Conservation (phyloP, 2,797 vertebrate species). For the Crenuchus spilurus region DNA sequence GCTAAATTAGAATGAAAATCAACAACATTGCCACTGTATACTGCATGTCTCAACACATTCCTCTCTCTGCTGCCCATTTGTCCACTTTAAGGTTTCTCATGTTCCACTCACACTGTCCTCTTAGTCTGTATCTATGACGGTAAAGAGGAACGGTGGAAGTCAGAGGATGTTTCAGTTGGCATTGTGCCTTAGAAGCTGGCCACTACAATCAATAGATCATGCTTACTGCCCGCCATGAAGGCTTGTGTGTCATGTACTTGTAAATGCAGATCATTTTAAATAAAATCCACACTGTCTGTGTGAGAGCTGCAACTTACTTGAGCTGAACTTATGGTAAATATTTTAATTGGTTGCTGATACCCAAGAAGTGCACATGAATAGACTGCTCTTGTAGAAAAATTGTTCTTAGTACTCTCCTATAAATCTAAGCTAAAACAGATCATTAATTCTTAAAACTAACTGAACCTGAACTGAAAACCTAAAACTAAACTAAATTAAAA, state of each 20-base stretch:
- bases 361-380: not conserved
- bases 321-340: not conserved
- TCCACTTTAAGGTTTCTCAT: conserved; percentile 44
- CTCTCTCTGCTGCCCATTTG: conserved; percentile 16
- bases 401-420: not conserved
- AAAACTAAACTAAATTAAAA: too few species aligned
- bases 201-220: conserved; percentile 20
- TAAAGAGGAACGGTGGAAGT: conserved; percentile 17
- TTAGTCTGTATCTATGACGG: too few species aligned
- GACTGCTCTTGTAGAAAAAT: not conserved
- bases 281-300: not conserved
- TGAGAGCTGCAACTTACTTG: not conserved
- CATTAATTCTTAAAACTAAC: too few species aligned
- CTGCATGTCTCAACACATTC: conserved; percentile 14
- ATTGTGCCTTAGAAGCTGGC: conserved; percentile 28
- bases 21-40: not conserved
- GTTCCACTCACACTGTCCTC: conserved; percentile 31
- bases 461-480: too few species aligned
- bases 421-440: too few species aligned
- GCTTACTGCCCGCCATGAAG: conserved; percentile 12
- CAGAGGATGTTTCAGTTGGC: not conserved
- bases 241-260: too few species aligned
- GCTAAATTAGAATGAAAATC: too few species aligned
- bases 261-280: not conserved
- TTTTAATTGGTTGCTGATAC: not conserved